Base-by-base conservation (phyloP, 2,113 vertebrate species). In the Steatornis caripensis region DNA sequence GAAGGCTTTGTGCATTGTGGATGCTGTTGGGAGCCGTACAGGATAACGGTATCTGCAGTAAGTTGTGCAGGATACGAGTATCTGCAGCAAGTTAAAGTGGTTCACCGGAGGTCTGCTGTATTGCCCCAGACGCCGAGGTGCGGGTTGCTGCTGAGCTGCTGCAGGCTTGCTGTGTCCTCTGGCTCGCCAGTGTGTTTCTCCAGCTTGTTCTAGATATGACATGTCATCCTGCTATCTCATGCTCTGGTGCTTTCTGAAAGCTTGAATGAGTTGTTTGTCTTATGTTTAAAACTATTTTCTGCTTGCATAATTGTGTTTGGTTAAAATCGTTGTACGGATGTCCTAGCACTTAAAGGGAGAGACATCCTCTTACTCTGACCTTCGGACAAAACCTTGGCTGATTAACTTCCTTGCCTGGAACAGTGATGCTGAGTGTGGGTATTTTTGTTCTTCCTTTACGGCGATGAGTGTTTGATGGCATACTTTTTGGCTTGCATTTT, bases 301-400 rank as follows among this genome's bases (percentile, higher is more conserved):
- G 62, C 45, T n/a, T 46, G 29, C 17, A 3, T 87, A 82, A 84
- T 84, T 92, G 15, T 18, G 19, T 87, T 91, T 90, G 10, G 53
- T 93, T 90, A 79, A 74, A 91, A 58, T 66, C 83, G 85, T 32
- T 5, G 3, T 61, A 77, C 87, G 76, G 77, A 87, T 95, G 87
- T 85, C 70, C n/a, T 89, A 53, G 84, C 48, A n/a, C 37, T 90
- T 76, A 61, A 57, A 84, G 53, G 62, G 49, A 82, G 37, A 91
- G 58, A 46, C 81, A 79, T 84, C 53, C 53, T 96, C 51, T 89
- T 72, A 51, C 0, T 0, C 24, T 89, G 94, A 95, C 95, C 95
- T 97, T 97, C 95, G 93, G 94, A 87, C 54, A 62, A 83, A 96
- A 45, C 91, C 77, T 89, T 87, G 84, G 34, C 89, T 82, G 69